These are phyloP conservation scores for Zygogramma bicolorata DNA, from an alignment of 2,888 invertebrate genomes.

Conservation along the genomic window DNA sequence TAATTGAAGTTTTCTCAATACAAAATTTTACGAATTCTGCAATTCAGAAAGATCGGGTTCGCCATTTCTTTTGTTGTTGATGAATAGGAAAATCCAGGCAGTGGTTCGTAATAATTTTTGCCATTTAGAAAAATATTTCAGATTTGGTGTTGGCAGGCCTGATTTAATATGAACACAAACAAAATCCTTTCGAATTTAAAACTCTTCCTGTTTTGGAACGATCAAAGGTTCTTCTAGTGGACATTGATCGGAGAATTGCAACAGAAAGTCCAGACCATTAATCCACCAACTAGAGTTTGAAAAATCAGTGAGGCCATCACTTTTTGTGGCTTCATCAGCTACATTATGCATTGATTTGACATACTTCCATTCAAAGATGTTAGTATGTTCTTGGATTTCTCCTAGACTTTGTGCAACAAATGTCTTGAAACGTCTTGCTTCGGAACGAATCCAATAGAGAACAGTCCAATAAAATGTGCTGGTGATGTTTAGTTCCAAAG, in stretches of 20 bases:
- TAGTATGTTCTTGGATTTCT: slow-evolving; percentile 8
- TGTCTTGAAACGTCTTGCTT: slow-evolving; percentile 48
- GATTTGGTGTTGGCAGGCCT: background rate
- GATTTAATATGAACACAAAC: background rate
- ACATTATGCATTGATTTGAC: slow-evolving; percentile 1
- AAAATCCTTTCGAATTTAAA: background rate
- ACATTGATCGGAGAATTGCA: too few relatives aligned
- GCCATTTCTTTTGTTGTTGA: background rate
- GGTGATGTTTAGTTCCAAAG: too few relatives aligned
- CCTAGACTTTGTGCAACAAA: background rate
- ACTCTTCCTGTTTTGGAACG: background rate
- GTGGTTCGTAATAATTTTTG: background rate
- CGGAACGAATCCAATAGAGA: slow-evolving; percentile 48
- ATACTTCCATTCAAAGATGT: slow-evolving; percentile 9
- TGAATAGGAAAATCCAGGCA: background rate
- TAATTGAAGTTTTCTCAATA: background rate
- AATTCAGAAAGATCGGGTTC: background rate
- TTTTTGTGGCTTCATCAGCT: slow-evolving; percentile 18
- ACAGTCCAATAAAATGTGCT: slow-evolving; percentile 47
- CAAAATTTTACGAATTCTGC: background rate
- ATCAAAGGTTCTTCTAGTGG: background rate
- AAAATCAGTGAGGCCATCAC: background rate
- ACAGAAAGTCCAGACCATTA: background rate
- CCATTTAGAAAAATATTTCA: background rate
- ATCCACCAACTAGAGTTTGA: background rate